These are phyloP conservation scores for Drosophila truncata DNA, from an alignment of 1,140 invertebrate species.

Conservation along the genomic window DNA sequence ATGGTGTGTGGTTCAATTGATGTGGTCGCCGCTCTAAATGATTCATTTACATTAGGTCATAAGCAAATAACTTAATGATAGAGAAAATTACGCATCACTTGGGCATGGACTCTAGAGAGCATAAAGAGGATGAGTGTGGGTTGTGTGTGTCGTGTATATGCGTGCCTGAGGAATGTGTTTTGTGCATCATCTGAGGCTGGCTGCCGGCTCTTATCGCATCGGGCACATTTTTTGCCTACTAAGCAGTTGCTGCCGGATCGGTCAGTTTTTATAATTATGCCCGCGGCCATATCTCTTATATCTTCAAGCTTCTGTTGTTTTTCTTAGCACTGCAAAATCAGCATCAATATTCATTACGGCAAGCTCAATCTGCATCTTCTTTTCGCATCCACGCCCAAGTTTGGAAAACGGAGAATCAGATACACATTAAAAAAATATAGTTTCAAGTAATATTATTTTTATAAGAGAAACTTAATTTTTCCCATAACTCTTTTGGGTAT, in stretches of 20 bases:
- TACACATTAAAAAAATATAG: conserved; percentile 10
- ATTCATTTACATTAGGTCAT: conserved; percentile 35
- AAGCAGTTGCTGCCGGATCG: conserved; percentile 26
- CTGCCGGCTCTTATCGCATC: conserved; percentile 19
- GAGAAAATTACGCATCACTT: conserved; percentile 22
- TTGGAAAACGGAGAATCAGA: conserved; percentile 2
- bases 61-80: conserved; percentile 26
- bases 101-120: conserved; percentile 3
- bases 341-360: conserved; percentile 47
- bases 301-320: conserved; percentile 18
- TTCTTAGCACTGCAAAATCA: conserved; percentile 35
- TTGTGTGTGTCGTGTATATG: background rate
- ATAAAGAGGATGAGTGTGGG: background rate
- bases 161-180: conserved; percentile 8
- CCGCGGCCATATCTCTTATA: conserved; percentile 34
- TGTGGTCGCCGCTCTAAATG: conserved; percentile 16
- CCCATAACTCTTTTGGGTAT: background rate
- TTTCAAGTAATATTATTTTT: too few species aligned
- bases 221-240: conserved; percentile 35
- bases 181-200: conserved; percentile 7
- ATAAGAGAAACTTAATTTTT: background rate
- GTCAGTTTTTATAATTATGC: conserved; percentile 40
- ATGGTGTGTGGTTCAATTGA: conserved; percentile 11
- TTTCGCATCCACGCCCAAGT: conserved; percentile 21
- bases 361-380: conserved; percentile 30